Percentiles rank a stretch among this genome's conserved stretches.
These are phyloP conservation scores for Apostichopus japonicus DNA, from an alignment of 35 echinoderm and acorn worm species.

Conservation along the genomic window DNA sequence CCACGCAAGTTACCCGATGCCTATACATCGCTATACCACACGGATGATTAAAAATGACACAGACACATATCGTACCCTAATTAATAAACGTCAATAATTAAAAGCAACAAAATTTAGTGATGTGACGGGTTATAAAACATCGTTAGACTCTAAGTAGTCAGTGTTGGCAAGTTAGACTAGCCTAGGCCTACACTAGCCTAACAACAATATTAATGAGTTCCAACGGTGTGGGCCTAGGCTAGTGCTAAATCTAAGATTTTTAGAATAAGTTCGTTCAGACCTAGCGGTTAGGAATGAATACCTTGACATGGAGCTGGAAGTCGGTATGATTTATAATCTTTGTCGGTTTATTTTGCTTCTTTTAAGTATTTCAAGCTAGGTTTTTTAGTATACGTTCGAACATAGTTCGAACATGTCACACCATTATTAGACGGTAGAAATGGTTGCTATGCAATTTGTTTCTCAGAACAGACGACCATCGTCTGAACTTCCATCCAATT, in stretches of 20 bases:
- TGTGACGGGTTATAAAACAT: too few species aligned
- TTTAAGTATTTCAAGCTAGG: background rate
- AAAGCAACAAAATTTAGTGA: too few species aligned
- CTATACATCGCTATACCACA: too few species aligned
- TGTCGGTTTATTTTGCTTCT: background rate
- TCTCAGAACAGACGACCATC: background rate
- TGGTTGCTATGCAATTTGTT: background rate
- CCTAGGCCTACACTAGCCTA: background rate
- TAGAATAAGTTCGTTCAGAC: background rate
- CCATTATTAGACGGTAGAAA: too few species aligned
- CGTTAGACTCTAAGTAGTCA: too few species aligned
- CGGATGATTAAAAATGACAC: too few species aligned
- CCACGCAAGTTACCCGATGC: too few species aligned
- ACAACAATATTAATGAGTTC: background rate
- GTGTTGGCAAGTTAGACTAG: background rate
- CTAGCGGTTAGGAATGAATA: background rate
- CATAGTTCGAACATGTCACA: background rate
- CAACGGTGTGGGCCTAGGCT: background rate
- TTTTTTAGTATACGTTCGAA: background rate
- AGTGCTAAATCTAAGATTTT: background rate
- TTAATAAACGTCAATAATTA: too few species aligned
- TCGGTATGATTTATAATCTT: background rate
- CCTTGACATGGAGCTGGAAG: background rate
- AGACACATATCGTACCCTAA: too few species aligned
- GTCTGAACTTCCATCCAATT: background rate